Conservation (phyloP, 2,113 vertebrate genomes). For the Lampris incognitus region DNA sequence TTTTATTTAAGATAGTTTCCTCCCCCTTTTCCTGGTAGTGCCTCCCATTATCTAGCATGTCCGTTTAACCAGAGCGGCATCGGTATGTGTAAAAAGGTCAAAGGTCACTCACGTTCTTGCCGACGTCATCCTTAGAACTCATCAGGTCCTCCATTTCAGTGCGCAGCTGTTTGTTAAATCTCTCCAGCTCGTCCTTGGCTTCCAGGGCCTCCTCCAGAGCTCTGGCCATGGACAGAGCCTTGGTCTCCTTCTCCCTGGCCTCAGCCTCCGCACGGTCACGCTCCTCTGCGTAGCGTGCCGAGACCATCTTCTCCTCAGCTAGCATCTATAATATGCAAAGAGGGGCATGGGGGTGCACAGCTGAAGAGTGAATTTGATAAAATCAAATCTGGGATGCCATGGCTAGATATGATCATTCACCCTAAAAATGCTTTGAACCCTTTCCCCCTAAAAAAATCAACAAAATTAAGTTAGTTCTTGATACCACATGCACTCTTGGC, state of each 20-base stretch:
- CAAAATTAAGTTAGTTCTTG: no score
- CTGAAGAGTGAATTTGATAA: background rate
- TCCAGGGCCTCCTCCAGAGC: conserved; percentile 95
- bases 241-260: conserved; percentile 96
- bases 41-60: background rate
- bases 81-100: background rate
- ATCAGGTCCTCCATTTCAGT: conserved; percentile 97
- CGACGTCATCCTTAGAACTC: conserved; percentile 98
- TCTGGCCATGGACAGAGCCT: conserved; percentile 90
- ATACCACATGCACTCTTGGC: no score
- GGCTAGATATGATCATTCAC: no score
- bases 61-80: background rate
- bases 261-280: conserved; percentile 94
- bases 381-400: no score
- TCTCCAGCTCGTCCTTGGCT: conserved; percentile 93
- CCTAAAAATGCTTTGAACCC: no score
- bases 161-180: conserved; percentile 95
- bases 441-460: no score
- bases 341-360: background rate
- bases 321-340: conserved; percentile 83
- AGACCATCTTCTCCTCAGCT: conserved; percentile 95
- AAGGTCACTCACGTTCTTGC: conserved; percentile 89
- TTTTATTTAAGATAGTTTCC: no score
- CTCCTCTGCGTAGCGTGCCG: conserved; percentile 93
- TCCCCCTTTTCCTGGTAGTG: no score